Base-by-base conservation (phyloP, 1,140 invertebrate genomes). In the Reticulitermes speratus region DNA sequence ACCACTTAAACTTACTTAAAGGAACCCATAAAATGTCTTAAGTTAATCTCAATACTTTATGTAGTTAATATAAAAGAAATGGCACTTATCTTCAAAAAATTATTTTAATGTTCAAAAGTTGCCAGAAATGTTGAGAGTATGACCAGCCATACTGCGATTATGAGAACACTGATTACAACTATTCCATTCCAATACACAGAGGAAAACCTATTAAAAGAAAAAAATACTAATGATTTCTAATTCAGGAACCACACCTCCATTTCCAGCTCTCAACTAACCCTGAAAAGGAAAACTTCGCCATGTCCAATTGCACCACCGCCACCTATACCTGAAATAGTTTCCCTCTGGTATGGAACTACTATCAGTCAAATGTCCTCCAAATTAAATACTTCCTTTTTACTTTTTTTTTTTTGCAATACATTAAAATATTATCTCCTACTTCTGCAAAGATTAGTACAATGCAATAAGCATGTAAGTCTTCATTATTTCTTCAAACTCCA, bases 91-190 rank as follows among this genome's bases (percentile, higher is more conserved):
- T 48, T 48, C 45, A 48, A 3, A 16, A 12, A 75, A 25, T 75
- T 5, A 75, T 25, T 30, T 8, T 30, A 75, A 65, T 30, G 65
- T 75, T 30, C n/a, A n/a, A 30, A 30, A n/a, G 25, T 75, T 75
- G 16, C 84, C 87, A 87, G 87, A 87, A 87, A 87, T 87, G 84
- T 87, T 86, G 84, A 85, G 59, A 48, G 87, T 85, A 85, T 87
- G 81, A 85, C 85, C 87, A 87, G 87, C 87, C 84, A 82, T 85
- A 86, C 87, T 86, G 85, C 12, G 32, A 38, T 44, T 81, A 65
- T 55, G 52, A 84, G 38, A 84, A 84, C 83, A 84, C 44, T 32
- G 48, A 84, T 44, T 75, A 75, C 65, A 84, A 45, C 23, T 84
- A 84, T 9, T 25, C 52, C 9, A 25, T 59, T 85, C 44, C 55